These are phyloP conservation scores for Mormyrus proboscirostris DNA, from an alignment of 2,797 vertebrate genomes.

Conservation along the genomic window DNA sequence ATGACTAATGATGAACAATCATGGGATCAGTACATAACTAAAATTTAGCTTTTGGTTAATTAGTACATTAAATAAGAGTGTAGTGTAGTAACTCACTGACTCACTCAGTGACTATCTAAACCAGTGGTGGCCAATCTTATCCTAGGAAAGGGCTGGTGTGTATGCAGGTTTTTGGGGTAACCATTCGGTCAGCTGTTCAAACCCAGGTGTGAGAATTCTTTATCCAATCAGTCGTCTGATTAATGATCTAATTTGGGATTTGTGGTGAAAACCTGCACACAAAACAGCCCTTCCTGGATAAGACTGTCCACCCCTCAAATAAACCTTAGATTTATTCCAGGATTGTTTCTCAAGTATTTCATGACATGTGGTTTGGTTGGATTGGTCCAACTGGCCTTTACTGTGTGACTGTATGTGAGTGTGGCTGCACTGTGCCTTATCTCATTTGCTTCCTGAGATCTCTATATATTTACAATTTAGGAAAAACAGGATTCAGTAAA, in stretches of 20 bases:
- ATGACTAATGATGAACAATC: neutral
- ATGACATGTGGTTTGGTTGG: neutral
- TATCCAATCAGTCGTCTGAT: neutral
- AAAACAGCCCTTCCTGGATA: neutral
- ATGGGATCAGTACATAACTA: neutral
- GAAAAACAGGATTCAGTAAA: neutral
- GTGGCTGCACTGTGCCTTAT: neutral
- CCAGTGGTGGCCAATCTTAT: neutral
- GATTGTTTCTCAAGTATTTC: neutral
- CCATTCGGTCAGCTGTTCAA: neutral
- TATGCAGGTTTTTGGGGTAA: neutral
- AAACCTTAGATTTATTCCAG: neutral
- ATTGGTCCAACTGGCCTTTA: neutral
- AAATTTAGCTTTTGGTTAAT: neutral
- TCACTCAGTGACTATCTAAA: neutral
- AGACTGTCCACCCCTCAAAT: neutral
- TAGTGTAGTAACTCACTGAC: neutral
- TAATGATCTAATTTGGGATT: neutral
- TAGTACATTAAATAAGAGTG: neutral
- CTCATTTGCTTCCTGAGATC: neutral
- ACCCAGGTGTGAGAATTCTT: neutral
- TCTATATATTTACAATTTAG: neutral
- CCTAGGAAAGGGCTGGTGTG: neutral
- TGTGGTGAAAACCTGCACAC: neutral
- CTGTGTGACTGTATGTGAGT: neutral